Evolutionary conservation across 2,888 invertebrate genomes (phyloP), one percentile per base, ranked within the genome.

Genomic region (Synanthedon andrenaeformis): DNA sequence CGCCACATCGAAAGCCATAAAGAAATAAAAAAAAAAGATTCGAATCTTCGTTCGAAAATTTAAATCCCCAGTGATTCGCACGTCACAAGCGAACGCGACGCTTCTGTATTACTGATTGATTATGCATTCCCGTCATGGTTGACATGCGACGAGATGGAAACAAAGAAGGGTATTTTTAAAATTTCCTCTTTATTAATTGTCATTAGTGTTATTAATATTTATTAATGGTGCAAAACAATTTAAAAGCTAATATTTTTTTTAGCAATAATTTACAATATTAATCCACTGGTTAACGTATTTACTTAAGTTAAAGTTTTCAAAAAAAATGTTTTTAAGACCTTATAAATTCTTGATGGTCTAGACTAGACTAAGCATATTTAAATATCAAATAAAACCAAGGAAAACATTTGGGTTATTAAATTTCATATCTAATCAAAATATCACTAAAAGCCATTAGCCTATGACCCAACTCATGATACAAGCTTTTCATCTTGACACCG

Each of bases 41-140:
- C 67, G 74, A 77, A 78, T 82, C 79, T 79, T 82, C 78, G 74
- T 81, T 75, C 59, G 69, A 76, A 23, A 82, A 71, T 74, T 72
- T 68, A 70, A 82, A 75, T 85, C 85, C 82, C 83, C 58, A 59
- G 86, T 58, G 85, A 72, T 76, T 76, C 62, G 67, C 72, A 68
- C 76, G 79, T 80, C 76, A 80, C 73, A 71, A 63, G 60, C 64
- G 65, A 63, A 59, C 69, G 72, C 71, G 74, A 69, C 74, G 71
- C 75, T 73, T 63, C 74, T 70, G 81, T 74, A 77, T 83, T 79
- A 76, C 83, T 85, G 86, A 86, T 86, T 84, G 86, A 85, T 86
- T 86, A 86, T 84, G 78, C 81, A 83, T 82, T 83, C 85, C 62
- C 69, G 74, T 74, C 81, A 79, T 76, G 77, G 70, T 64, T 75